Evolutionary conservation across 1,140 invertebrate species (phyloP), one percentile per base, ranked within the genome.

Genomic region (Mycetomoellerius zeteki): DNA sequence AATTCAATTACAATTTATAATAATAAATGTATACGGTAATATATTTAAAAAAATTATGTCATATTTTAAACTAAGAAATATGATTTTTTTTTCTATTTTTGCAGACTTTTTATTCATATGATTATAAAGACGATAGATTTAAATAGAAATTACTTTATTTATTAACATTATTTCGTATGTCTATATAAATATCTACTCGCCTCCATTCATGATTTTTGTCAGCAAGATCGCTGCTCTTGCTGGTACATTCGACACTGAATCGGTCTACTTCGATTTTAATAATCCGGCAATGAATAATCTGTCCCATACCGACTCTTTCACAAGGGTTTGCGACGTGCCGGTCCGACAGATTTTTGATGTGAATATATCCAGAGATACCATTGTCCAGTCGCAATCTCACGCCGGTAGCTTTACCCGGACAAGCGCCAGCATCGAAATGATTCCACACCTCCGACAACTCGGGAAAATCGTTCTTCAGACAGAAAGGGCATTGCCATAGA

Each of bases 391-490:
- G 96, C 1, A 99, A 96, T 81, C 98, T 96, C 0, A 99, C 97
- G 1, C 99, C 99, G 0, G 98, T 98, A 1, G 99, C 98, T 95
- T 99, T 98, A 0, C 99, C 99, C 0, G 98, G 99, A 96, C 99
- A 99, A 27, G 97, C 97, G 50, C 98, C 98, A 58, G 98, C 98
- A 95, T 99, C 99, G 96, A 99, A 99, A 95, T 99, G 99, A 96
- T 99, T 99, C 99, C 99, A 99, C 5, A 99, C 98, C 95, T 99
- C 99, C 54, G 98, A 98, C 1, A 99, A 95, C 93, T 99, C 99
- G 0, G 98, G 97, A 92, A 99, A 99, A 94, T 99, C 98, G 94
- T 98, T 99, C 92, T 99, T 99, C 86, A 98, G 95, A 96, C 99
- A 99, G 94, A 99, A 99, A 0, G 99, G 99, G 96, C 99, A 99